These are phyloP conservation scores for Acrocephalus arundinaceus DNA, from an alignment of 2,113 vertebrate species.

Conservation along the genomic window DNA sequence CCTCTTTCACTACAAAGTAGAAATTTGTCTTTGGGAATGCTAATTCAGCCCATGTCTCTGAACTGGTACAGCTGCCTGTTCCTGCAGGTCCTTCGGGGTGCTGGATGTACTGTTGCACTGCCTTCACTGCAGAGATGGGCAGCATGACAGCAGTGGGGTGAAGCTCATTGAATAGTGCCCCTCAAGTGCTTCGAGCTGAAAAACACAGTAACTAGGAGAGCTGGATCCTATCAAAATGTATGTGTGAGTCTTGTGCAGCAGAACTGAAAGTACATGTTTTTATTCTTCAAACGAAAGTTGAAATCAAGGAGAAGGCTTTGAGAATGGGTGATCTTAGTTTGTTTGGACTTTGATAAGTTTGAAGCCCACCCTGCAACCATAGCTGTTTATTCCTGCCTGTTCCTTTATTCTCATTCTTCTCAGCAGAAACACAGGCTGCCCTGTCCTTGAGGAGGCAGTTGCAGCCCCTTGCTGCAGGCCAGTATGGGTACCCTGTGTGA, in stretches of 20 bases:
- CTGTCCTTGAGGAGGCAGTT: background rate
- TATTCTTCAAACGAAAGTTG: background rate
- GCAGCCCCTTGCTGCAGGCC: background rate
- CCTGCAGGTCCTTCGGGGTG: background rate
- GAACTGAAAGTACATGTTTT: background rate
- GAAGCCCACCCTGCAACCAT: fast-evolving
- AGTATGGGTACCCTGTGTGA: fast-evolving
- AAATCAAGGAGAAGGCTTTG: background rate
- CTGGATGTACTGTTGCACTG: fast-evolving
- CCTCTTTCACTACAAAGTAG: background rate
- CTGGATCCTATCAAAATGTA: background rate
- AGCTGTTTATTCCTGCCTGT: background rate
- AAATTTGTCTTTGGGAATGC: background rate
- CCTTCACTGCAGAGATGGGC: background rate
- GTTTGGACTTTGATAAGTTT: background rate
- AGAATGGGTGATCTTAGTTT: background rate
- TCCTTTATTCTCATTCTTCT: background rate
- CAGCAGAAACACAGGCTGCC: background rate
- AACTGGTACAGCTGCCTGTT: background rate
- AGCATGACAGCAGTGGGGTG: fast-evolving
- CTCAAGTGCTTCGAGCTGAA: background rate
- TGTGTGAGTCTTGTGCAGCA: background rate
- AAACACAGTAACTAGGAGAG: background rate
- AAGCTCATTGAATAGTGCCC: background rate
- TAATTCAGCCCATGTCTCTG: background rate